Percentiles rank a stretch among this genome's conserved stretches.
Evolutionary conservation across 2,888 invertebrate genomes (phyloP).

Genomic region (Agrochola circellaris): DNA sequence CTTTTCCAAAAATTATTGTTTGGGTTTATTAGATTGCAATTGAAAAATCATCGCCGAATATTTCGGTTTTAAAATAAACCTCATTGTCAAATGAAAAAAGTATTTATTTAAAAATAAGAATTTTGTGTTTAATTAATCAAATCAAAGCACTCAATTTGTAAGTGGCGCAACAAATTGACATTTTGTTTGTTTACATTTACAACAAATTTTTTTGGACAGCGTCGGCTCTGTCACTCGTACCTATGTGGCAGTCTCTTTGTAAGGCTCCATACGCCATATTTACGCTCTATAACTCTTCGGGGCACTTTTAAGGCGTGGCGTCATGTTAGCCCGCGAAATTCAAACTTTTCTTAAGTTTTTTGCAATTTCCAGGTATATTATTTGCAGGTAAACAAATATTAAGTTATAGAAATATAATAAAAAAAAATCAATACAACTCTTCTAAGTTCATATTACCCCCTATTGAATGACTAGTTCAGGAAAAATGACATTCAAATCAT

Average conservation of each 20-base stretch:
- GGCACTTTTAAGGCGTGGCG: background rate
- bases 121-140: background rate
- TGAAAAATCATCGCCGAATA: background rate
- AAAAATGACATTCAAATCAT: background rate
- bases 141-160: background rate
- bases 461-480: too few species aligned
- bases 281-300: background rate
- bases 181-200: background rate
- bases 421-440: too few species aligned
- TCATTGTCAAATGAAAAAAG: too few species aligned
- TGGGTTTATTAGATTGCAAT: background rate
- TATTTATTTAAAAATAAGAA: background rate
- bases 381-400: too few species aligned
- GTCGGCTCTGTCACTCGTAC: background rate
- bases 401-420: too few species aligned
- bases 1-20: background rate
- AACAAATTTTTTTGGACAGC: too few species aligned
- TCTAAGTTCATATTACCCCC: too few species aligned
- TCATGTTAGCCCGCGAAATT: too few species aligned
- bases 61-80: background rate
- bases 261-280: background rate
- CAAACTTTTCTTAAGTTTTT: too few species aligned
- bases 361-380: too few species aligned
- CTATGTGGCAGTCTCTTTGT: background rate
- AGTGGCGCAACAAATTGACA: background rate